Percentiles rank a stretch among this genome's conserved stretches.
These are phyloP conservation scores for Drosophila fulvimacula DNA, from an alignment of 2,888 invertebrate genomes.

Conservation along the genomic window DNA sequence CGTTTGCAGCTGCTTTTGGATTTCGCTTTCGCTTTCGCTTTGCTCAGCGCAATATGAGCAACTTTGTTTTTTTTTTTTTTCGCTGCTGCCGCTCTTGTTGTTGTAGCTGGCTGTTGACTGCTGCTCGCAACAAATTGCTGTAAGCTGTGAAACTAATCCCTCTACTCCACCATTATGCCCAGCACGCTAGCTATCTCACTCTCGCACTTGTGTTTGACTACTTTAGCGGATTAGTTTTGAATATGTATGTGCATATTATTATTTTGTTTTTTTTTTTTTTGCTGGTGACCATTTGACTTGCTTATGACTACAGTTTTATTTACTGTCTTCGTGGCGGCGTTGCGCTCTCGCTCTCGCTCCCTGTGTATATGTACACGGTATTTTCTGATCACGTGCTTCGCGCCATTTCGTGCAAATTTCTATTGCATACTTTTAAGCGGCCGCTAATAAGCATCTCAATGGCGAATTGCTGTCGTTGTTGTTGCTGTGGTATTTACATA, in stretches of 20 bases:
- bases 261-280: constrained; percentile 40
- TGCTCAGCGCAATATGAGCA: constrained; percentile 69
- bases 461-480: constrained; percentile 14
- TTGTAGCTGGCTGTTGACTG: constrained; percentile 38
- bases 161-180: constrained; percentile 6
- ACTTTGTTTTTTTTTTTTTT: constrained; percentile 37
- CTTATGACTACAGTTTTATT: constrained; percentile 36
- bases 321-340: constrained; percentile 4
- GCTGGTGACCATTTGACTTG: constrained; percentile 55
- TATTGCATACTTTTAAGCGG: constrained; percentile 63
- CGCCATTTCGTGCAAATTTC: constrained; percentile 56
- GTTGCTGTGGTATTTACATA: constrained; percentile 37
- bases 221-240: constrained; percentile 75
- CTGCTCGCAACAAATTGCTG: constrained; percentile 75
- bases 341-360: background rate
- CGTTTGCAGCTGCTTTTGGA: constrained; percentile 69
- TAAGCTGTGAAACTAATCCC: constrained; percentile 77
- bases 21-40: constrained; percentile 37
- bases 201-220: constrained; percentile 33
- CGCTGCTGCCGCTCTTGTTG: constrained; percentile 2
- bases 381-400: constrained; percentile 41
- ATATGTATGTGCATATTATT: constrained; percentile 34
- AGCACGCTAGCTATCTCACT: background rate
- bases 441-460: constrained; percentile 58
- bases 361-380: background rate